Base-by-base conservation (phyloP, 2,888 invertebrate species). In the Tortrix viridana region DNA sequence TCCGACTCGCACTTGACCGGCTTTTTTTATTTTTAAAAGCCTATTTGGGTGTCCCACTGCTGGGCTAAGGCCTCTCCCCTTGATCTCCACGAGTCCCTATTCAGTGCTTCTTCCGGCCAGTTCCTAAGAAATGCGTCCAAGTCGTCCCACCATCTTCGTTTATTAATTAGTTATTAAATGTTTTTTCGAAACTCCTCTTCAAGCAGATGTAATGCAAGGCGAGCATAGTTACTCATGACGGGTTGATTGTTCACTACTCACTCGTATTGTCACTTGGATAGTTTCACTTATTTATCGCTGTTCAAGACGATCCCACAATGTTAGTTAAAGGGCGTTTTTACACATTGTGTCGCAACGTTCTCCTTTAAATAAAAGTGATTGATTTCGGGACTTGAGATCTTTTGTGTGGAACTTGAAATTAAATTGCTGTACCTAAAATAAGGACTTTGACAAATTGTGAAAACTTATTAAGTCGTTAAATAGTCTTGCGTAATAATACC, bases 291-390 rank as follows among this genome's bases (percentile, higher is more conserved):
- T 22, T 50, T 53, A 53, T 53, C 22, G n/a, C 22, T 56, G 50
- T 57, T 58, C 32, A 63, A 53, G 41, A 58, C 41, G 26, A 52
- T 14, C 14, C 47, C 22, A 32, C 43, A 58, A 58, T 63, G 47
- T 58, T 48, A 18, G 16, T 32, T 57, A 16, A 43, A 58, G 38
- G 26, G 48, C 48, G 46, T 56, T 44, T 48, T 26, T 57, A 47
- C 57, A 52, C 57, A 53, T 53, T 48, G 52, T 53, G 57, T 52
- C 52, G 41, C 16, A 41, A 63, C 22, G 20, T 57, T 52, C 32
- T 56, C 44, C 22, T n/a, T 37, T 23, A 46, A 14, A 37, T 18
- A 14, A 58, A 63, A 22, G 52, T 63, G 53, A 58, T 63, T 58
- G 58, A 58, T 63, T 53, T 59, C 49, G 43, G 5, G 14, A 41